phyloP scores from a whole-genome alignment of 2,113 vertebrate genomes.

The Tragelaphus imberbis region DNA sequence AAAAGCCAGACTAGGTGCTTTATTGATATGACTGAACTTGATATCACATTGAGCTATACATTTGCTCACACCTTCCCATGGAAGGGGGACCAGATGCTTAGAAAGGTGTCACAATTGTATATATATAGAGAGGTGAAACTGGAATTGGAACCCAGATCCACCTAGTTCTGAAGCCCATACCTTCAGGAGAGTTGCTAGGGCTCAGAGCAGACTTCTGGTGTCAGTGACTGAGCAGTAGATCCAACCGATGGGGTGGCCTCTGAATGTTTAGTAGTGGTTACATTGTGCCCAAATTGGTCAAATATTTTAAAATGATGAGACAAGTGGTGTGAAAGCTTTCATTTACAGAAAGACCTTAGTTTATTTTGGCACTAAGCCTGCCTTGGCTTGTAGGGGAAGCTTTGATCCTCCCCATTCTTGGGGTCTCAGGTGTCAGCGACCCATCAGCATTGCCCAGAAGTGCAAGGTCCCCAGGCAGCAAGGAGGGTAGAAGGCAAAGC shows the following conservation, averaged over 20 bases:
- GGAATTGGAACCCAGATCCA: neutral
- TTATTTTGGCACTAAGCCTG: neutral
- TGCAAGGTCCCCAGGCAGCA: accelerated
- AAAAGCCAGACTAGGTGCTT: accelerated
- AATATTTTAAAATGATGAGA: neutral
- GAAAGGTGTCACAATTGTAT: accelerated
- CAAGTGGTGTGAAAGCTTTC: accelerated
- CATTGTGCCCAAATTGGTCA: neutral
- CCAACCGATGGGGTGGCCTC: accelerated
- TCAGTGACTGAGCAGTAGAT: accelerated
- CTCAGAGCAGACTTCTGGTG: neutral
- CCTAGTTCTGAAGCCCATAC: neutral
- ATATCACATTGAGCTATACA: neutral
- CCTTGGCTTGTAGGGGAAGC: neutral
- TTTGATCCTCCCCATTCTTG: neutral
- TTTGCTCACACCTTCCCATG: neutral
- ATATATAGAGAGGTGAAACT: neutral
- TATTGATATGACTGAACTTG: accelerated
- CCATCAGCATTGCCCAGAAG: neutral
- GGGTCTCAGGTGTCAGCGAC: neutral
- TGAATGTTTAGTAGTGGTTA: neutral
- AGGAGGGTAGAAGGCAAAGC: too few species aligned
- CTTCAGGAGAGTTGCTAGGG: neutral
- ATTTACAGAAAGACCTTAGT: neutral
- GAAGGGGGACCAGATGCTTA: too few species aligned